Base-by-base conservation (phyloP, 1,140 invertebrate species). In the Neodiprion fabricii region DNA sequence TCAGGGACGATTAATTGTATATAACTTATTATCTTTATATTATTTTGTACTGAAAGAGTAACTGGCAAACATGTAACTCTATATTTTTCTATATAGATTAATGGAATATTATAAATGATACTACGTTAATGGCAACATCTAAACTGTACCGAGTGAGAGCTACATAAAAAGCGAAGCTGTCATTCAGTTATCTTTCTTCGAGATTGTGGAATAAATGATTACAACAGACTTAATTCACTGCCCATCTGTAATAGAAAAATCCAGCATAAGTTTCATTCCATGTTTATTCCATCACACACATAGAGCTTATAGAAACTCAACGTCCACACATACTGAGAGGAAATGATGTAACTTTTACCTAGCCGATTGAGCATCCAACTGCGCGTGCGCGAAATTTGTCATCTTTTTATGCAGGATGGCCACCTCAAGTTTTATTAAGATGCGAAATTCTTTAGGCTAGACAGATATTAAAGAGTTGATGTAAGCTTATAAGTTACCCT, bases 31-130 rank as follows among this genome's bases (percentile, higher is more conserved):
- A 61, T 61, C n/a, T 61, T 61, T 61, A 61, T 61, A 61, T 61
- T 61, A 61, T 61, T 61, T 61, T 61, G 53, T 61, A 61, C 53
- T 61, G 53, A 61, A 61, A 61, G 53, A 61, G 53, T 61, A 61
- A 61, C n/a, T 61, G 53, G 53, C 53, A 61, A 61, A 61, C 53
- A 61, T 17, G 53, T 61, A 61, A 61, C 53, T 61, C 53, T 61
- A 61, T 61, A 61, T 61, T 40, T 40, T 40, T 40, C 28, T 40
- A 40, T 40, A 40, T 40, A 40, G 28, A 40, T 40, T 61, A 61
- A 61, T 17, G n/a, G 11, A 61, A 61, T 61, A 61, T 17, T 12
- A 17, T 61, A 61, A 61, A 61, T 61, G n/a, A 61, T 61, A 61
- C 53, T 61, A 61, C 11, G 53, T 40, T 61, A 14, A 61, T 61